phyloP scores from a whole-genome alignment of 2,888 invertebrate species.

The Tetranychus piercei region DNA sequence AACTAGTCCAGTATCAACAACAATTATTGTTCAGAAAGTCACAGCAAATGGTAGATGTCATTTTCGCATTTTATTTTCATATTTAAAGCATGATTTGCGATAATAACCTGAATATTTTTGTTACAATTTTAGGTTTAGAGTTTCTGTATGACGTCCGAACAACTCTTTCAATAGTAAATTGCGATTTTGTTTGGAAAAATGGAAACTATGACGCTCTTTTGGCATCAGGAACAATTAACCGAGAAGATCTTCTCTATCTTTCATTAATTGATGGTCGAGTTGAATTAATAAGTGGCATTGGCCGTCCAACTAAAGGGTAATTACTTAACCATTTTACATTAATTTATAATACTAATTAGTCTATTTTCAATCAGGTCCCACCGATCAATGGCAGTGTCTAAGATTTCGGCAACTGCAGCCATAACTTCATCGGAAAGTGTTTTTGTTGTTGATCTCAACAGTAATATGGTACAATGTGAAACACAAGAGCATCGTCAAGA shows the following conservation, averaged over 20 bases:
- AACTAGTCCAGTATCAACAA: constrained; percentile 18
- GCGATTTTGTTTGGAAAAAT: constrained; percentile 24
- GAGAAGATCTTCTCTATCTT: constrained; percentile 47
- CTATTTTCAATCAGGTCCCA: constrained; percentile 15
- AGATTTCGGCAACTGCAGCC: constrained; percentile 13
- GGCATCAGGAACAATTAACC: constrained; percentile 19
- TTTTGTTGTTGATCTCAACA: constrained; percentile 20
- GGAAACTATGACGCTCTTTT: constrained; percentile 23
- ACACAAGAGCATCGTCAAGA: constrained; percentile 20
- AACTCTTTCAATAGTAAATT: constrained; percentile 42
- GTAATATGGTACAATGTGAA: constrained; percentile 22
- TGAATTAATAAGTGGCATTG: constrained; percentile 54
- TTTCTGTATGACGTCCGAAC: constrained; percentile 56
- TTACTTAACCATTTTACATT: background rate
- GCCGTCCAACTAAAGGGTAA: constrained; percentile 29
- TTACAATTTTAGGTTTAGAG: constrained; percentile 39
- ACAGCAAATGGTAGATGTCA: constrained; percentile 21
- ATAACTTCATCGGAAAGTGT: constrained; percentile 22
- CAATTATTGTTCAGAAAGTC: constrained; percentile 22
- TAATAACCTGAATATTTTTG: too few species aligned
- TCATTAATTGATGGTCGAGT: constrained; percentile 54
- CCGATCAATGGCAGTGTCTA: constrained; percentile 19
- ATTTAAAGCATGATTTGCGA: too few species aligned
- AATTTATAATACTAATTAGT: background rate
- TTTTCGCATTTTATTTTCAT: background rate